These are phyloP conservation scores for Lithophane socia DNA, from an alignment of 2,888 invertebrate genomes.

Conservation along the genomic window DNA sequence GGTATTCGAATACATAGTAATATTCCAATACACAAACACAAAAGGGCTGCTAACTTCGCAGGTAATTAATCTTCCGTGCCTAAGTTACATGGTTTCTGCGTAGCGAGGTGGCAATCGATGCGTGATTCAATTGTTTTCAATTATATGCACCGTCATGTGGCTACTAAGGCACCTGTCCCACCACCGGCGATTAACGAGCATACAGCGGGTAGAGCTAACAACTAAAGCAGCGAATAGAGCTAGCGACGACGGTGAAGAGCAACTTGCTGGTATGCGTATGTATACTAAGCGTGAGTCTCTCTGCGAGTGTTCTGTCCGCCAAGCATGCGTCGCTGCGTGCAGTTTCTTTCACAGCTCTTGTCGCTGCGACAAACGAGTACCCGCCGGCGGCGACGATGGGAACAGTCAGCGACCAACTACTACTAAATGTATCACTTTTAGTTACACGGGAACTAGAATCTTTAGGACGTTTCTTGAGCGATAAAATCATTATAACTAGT, in stretches of 20 bases:
- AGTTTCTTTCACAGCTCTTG: neutral
- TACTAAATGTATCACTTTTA: neutral
- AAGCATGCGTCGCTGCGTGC: neutral
- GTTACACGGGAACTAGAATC: neutral
- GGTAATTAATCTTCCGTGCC: conserved; percentile 36
- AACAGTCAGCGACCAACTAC: neutral
- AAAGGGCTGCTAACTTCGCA: conserved; percentile 1
- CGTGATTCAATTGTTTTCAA: conserved; percentile 57
- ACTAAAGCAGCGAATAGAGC: neutral
- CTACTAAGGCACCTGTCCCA: neutral
- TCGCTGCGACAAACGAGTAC: neutral
- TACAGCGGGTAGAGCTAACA: neutral
- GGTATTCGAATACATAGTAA: conserved; percentile 15
- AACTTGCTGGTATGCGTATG: neutral
- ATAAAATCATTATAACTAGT: neutral
- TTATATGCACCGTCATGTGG: conserved; percentile 36
- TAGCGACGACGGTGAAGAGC: neutral
- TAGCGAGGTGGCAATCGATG: conserved; percentile 24
- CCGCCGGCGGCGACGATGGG: neutral
- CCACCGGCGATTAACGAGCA: neutral
- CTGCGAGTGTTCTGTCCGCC: neutral
- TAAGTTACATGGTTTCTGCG: conserved; percentile 29
- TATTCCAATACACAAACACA: conserved; percentile 28
- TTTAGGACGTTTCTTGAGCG: neutral
- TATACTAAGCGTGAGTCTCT: neutral